Base-by-base conservation (phyloP, 2,888 invertebrate genomes). In the Megamerina dolium region DNA sequence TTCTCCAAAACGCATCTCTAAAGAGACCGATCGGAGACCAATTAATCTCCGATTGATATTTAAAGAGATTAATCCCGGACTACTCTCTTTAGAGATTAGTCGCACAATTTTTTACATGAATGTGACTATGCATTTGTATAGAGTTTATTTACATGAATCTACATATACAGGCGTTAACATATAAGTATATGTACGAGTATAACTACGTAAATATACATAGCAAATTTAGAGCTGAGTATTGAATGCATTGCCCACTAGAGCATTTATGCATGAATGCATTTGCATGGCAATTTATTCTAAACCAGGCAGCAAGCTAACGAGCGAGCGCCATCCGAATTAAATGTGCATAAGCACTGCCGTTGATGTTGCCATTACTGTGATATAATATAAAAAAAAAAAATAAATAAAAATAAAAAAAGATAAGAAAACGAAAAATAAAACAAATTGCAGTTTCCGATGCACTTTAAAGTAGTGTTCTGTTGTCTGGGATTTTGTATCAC, bases 201-300 rank as follows among this genome's bases (percentile, higher is more conserved):
- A n/a, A n/a, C n/a, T n/a, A n/a, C n/a, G n/a, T n/a, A n/a, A n/a
- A n/a, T n/a, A n/a, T n/a, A n/a, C n/a, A n/a, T n/a, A n/a, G n/a
- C n/a, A n/a, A n/a, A n/a, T n/a, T n/a, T n/a, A n/a, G n/a, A n/a
- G n/a, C n/a, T n/a, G n/a, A n/a, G n/a, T 16, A 18, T 18, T 17
- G 19, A 6, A 12, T 33, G 3, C 17, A 18, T 19, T 12, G 5
- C 9, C 34, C n/a, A n/a, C n/a, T n/a, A n/a, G n/a, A n/a, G n/a
- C n/a, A n/a, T 9, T 5, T 27, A 5, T 31, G 31, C 16, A 10
- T 16, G 31, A 3, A 3, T 31, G 31, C 31, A 31, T 31, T 31
- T 5, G 31, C 16, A 14, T 31, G 19, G 30, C n/a, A 37, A 37
- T 29, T 37, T 37, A 37, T 29, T 37, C 37, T 27, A 29, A 37